Evolutionary conservation across 2,888 invertebrate genomes (phyloP), one percentile per base, ranked within the genome.

Genomic region (Drosophila pseudotakahashii): DNA sequence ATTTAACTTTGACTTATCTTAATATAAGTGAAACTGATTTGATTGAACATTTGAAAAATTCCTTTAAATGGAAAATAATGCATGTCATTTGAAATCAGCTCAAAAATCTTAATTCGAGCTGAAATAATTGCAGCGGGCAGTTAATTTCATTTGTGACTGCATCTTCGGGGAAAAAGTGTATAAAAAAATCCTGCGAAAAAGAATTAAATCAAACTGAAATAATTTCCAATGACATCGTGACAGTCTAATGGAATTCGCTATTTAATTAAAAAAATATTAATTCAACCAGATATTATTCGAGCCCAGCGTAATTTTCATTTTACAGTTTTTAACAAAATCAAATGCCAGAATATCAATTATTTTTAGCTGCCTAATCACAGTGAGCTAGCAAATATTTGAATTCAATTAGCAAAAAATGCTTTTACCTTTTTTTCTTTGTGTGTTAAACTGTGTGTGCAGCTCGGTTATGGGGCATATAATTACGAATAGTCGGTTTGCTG

Each of bases 91-190:
- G n/a, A 45, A 45, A 11, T 30, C 30, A 47, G 6, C 30, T 47
- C 2, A 10, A n/a, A n/a, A 7, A 34, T 19, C 19, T 7, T 19
- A 11, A 50, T 19, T 50, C 13, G 19, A 11, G 47, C 32, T 32
- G 47, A 48, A 48, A 16, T 48, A 48, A 32, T 48, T 48, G 32
- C 14, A 14, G 13, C 30, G 6, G 30, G 32, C 47, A 48, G 10
- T 6, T 32, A 16, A 48, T 32, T 32, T 48, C 47, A 48, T 48
- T 48, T 48, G 32, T 48, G 48, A 48, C 48, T 48, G 48, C 48
- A 48, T 30, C 47, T 32, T 14, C 6, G 5, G 14, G 13, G 26
- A 26, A 44, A n/a, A 45, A 45, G 23, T 45, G 23, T n/a, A 48
- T 3, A 3, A 19, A 19, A 14, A 11, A 30, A 16, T 11, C 7